Evolutionary conservation across 2,113 vertebrate genomes (phyloP).

Genomic region (Erinaceus europaeus): DNA sequence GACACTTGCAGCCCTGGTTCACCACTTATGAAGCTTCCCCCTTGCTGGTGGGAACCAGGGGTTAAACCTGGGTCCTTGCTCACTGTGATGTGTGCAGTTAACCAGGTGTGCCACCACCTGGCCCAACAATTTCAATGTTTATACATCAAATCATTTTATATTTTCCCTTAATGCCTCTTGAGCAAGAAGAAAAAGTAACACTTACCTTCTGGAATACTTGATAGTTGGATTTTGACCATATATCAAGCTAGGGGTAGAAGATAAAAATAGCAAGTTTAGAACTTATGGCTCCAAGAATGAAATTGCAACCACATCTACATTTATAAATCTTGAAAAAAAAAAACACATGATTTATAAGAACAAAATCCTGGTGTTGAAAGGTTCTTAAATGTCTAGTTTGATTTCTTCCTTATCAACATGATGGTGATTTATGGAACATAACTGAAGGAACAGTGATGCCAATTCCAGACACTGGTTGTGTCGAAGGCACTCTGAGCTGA

Average conservation of each 20-base stretch:
- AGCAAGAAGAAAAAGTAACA: background rate
- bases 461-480: accelerated
- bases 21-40: too few species aligned
- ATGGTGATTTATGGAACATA: background rate
- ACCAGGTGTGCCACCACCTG: too few species aligned
- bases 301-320: background rate
- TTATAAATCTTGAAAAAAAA: background rate
- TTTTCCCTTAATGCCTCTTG: background rate
- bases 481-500: accelerated
- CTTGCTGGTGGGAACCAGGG: too few species aligned
- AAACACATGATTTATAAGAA: background rate
- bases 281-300: background rate
- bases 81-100: too few species aligned
- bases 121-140: too few species aligned
- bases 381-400: background rate
- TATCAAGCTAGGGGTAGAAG: slow-evolving; percentile 81
- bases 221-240: slow-evolving; percentile 89
- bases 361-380: background rate
- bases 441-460: background rate
- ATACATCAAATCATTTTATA: accelerated
- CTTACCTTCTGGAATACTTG: slow-evolving; percentile 90
- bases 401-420: background rate
- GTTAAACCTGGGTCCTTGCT: too few species aligned
- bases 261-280: background rate
- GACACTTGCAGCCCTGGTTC: too few species aligned